Evolutionary conservation across 2,113 vertebrate genomes (phyloP).

Genomic region (Periophthalmus modestus): DNA sequence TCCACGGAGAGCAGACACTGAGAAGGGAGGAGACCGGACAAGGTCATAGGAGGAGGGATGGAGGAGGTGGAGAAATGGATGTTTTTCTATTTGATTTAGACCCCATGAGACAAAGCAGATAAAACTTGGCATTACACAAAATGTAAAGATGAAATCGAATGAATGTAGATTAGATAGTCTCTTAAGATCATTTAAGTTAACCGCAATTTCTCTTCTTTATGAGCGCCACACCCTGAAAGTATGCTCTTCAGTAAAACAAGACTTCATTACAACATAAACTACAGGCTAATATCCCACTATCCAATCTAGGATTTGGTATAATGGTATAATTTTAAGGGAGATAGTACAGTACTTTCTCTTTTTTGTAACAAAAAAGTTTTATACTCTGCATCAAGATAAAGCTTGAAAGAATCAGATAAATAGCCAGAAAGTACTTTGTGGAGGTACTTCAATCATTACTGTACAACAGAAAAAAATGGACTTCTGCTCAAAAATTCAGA

Average conservation of each 20-base stretch:
- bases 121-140: conserved; percentile 12
- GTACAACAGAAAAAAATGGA: background rate
- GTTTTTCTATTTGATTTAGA: conserved; percentile 73
- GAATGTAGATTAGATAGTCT: background rate
- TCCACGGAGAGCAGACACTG: conserved; percentile 50
- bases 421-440: background rate
- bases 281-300: too few relatives aligned
- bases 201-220: background rate
- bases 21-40: conserved; percentile 45
- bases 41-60: conserved; percentile 31
- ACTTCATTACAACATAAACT: too few relatives aligned
- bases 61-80: conserved; percentile 60
- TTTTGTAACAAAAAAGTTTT: background rate
- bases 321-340: too few relatives aligned
- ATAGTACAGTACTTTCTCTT: background rate
- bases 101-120: conserved; percentile 65
- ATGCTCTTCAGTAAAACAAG: too few relatives aligned
- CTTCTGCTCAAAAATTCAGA: background rate
- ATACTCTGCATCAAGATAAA: background rate
- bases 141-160: conserved; percentile 1
- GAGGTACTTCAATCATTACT: background rate
- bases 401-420: background rate
- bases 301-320: too few relatives aligned
- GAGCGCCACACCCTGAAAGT: background rate
- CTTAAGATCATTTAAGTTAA: background rate